phyloP scores from a whole-genome alignment of 30 jellyfish, hydroid and myxozoan genomes.

The Chrysaora quinquecirrha region DNA sequence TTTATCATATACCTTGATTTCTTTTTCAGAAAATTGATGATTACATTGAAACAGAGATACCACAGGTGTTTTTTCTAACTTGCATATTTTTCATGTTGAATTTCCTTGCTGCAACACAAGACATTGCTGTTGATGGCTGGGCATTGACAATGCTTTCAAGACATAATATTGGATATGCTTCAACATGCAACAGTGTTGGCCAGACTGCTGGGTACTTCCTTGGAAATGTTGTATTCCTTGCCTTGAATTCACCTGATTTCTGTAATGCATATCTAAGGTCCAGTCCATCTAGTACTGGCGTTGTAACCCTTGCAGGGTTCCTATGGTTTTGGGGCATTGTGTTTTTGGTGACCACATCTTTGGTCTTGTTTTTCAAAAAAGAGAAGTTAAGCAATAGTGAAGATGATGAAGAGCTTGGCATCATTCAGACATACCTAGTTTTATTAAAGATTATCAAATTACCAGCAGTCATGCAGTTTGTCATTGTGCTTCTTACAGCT shows the following conservation, averaged over 20 bases:
- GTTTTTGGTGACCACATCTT: slow-evolving; percentile 78
- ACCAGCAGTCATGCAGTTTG: slow-evolving; percentile 91
- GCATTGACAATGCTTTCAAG: slow-evolving; percentile 90
- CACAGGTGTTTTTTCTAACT: slow-evolving; percentile 83
- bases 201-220: slow-evolving; percentile 97
- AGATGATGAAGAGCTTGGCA: slow-evolving; percentile 74
- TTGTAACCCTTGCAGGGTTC: slow-evolving; percentile 87
- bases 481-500: slow-evolving; percentile 78
- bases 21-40: slow-evolving; percentile 65
- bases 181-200: slow-evolving; percentile 99
- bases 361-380: slow-evolving; percentile 85
- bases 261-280: slow-evolving; percentile 81
- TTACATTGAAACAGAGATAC: slow-evolving; percentile 77
- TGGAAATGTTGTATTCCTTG: slow-evolving; percentile 96
- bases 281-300: slow-evolving; percentile 70
- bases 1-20: not conserved
- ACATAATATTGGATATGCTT: slow-evolving; percentile 92
- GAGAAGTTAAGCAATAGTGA: slow-evolving; percentile 47
- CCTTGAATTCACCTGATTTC: slow-evolving; percentile 88
- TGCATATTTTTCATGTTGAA: slow-evolving; percentile 75
- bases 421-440: slow-evolving; percentile 75
- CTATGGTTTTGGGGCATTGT: slow-evolving; percentile 95
- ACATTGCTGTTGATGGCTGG: slow-evolving; percentile 99
- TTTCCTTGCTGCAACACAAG: slow-evolving; percentile 99
- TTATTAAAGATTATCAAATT: slow-evolving; percentile 76